A percentile compares a stretch with the other conserved stretches of the same genome.
Evolutionary conservation across 2,113 vertebrate species (phyloP).

Genomic region (Octodon degus): DNA sequence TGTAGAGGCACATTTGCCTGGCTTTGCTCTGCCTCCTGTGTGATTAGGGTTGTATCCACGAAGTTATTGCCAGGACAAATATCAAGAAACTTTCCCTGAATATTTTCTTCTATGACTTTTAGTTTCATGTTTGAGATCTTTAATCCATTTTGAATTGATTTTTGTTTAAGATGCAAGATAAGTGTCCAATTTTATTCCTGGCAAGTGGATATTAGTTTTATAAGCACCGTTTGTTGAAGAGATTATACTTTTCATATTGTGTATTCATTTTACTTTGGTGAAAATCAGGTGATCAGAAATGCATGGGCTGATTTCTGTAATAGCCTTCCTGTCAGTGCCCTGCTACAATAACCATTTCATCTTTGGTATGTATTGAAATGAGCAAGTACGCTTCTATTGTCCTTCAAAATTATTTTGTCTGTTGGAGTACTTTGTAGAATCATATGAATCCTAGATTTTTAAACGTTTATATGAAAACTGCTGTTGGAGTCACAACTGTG

Average conservation of each 20-base stretch:
- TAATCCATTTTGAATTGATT: constrained; percentile 6
- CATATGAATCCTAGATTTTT: not conserved
- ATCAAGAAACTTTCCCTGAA: not conserved
- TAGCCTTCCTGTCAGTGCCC: not conserved
- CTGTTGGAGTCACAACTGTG: not conserved
- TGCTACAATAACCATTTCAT: not conserved
- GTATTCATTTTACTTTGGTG: not conserved
- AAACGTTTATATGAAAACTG: not conserved
- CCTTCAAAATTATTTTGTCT: not conserved
- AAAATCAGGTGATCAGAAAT: not conserved
- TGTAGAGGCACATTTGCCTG: not conserved
- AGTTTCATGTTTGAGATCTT: not conserved
- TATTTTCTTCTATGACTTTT: not conserved
- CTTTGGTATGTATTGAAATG: no score
- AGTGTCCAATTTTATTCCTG: not conserved
- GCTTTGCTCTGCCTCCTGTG: not conserved
- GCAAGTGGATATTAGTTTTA: not conserved
- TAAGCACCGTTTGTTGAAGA: not conserved
- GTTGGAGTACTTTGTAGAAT: not conserved
- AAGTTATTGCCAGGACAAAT: not conserved
- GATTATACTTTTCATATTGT: not conserved
- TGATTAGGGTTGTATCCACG: no score
- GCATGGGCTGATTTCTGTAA: not conserved
- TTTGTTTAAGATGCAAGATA: not conserved
- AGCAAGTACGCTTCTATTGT: not conserved